phyloP scores from a whole-genome alignment of 2,888 invertebrate genomes.

The Anodontia alba region DNA sequence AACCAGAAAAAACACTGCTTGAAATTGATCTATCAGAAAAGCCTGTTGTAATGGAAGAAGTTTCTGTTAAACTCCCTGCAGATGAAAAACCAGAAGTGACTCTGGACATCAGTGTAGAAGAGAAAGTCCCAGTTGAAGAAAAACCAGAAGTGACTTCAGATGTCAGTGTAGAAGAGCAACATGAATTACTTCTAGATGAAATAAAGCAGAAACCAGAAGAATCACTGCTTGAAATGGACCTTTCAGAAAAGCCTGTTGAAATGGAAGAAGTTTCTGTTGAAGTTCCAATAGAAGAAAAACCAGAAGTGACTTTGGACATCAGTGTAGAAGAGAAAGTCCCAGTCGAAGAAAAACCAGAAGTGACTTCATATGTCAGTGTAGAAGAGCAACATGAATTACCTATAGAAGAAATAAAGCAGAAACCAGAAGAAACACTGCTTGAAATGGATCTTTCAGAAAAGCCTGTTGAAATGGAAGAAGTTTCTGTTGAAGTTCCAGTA shows the following conservation, averaged over 20 bases:
- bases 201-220: conserved; percentile 8
- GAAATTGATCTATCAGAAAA: conserved; percentile 18
- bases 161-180: too few species aligned
- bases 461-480: not conserved
- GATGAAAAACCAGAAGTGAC: not conserved
- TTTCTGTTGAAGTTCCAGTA: not conserved
- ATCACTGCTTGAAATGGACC: not conserved
- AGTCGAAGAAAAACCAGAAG: too few species aligned
- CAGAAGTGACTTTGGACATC: too few species aligned
- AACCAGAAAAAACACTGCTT: too few species aligned
- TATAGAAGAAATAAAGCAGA: too few species aligned
- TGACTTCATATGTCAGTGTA: too few species aligned
- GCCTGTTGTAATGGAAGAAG: conserved; percentile 5
- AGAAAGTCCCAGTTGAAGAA: conserved; percentile 23
- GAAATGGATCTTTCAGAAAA: conserved; percentile 29
- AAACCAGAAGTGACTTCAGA: conserved; percentile 22
- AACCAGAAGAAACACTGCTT: conserved; percentile 12
- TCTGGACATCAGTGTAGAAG: too few species aligned
- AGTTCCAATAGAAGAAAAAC: conserved; percentile 17
- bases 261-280: not conserved
- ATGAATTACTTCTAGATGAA: too few species aligned
- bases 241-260: not conserved
- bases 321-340: too few species aligned
- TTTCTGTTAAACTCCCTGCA: conserved; percentile 7
- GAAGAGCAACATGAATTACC: too few species aligned